A percentile compares a stretch with the other conserved stretches of the same genome.
phyloP scores from a whole-genome alignment of 2,797 vertebrate species.

The Zenarchopterus dispar region DNA sequence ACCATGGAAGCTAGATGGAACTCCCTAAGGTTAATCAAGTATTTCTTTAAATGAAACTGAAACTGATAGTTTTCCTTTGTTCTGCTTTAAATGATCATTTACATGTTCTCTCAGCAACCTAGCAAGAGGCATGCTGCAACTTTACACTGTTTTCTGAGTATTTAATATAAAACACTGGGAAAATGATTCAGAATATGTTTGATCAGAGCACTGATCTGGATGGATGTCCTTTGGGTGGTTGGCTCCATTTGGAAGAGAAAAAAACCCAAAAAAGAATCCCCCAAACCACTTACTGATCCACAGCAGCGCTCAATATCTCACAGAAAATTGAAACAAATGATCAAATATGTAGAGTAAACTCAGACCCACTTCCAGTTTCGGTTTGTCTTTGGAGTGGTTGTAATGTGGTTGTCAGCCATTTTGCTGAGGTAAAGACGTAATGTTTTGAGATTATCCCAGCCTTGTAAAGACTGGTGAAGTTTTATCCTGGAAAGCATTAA shows the following conservation, averaged over 20 bases:
- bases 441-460: conserved; percentile 59
- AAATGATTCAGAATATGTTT: background rate
- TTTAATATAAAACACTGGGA: background rate
- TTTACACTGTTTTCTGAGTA: no score
- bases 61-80: no score
- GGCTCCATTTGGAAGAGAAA: no score
- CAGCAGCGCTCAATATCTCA: background rate
- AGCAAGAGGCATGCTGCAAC: background rate
- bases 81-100: background rate
- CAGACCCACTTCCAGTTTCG: background rate
- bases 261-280: no score
- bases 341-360: background rate
- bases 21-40: no score
- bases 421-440: conserved; percentile 59
- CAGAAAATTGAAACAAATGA: conserved; percentile 2
- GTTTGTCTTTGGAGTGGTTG: conserved; percentile 13
- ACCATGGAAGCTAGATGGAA: no score
- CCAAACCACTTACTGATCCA: background rate
- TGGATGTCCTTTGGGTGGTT: background rate
- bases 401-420: conserved; percentile 48
- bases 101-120: background rate
- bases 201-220: background rate
- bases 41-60: no score
- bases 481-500: conserved; percentile 70
- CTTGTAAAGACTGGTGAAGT: conserved; percentile 62